Conservation (phyloP, 1,140 invertebrate genomes). For the Microplitis mediator region DNA sequence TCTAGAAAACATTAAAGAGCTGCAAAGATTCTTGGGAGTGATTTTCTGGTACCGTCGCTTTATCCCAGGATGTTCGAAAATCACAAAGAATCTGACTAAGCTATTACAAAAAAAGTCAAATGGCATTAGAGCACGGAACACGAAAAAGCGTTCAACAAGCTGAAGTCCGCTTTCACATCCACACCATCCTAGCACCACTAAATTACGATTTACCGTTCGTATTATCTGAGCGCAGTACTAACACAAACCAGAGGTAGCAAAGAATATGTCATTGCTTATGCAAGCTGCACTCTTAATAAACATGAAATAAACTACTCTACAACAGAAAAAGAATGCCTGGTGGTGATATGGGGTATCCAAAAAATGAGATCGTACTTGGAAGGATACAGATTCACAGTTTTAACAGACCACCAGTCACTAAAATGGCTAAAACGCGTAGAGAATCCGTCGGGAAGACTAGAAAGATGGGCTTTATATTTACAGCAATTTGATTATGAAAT, state of each 20-base stretch:
- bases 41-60: slow-evolving; percentile 52
- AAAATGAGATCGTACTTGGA: slow-evolving; percentile 57
- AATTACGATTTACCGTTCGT: slow-evolving; percentile 41
- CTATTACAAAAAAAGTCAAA: slow-evolving; percentile 37
- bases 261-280: slow-evolving; percentile 50
- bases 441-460: slow-evolving; percentile 51
- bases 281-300: slow-evolving; percentile 46
- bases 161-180: not conserved
- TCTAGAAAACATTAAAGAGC: slow-evolving; percentile 30
- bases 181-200: slow-evolving; percentile 27
- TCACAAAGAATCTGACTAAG: slow-evolving; percentile 39
- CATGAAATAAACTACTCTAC: slow-evolving; percentile 55
- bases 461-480: slow-evolving; percentile 54
- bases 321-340: slow-evolving; percentile 60
- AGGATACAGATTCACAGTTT: slow-evolving; percentile 51
- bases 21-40: slow-evolving; percentile 42
- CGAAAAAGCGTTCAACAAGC: not conserved
- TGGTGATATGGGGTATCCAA: slow-evolving; percentile 54
- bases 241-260: slow-evolving; percentile 34
- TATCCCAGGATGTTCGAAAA: slow-evolving; percentile 45
- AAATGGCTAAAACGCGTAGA: slow-evolving; percentile 56
- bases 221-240: slow-evolving; percentile 42
- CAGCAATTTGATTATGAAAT: slow-evolving; percentile 55
- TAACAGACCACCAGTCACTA: slow-evolving; percentile 60
- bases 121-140: slow-evolving; percentile 39